Evolutionary conservation across 2,888 invertebrate species (phyloP).

Genomic region (Smittia sp.): DNA sequence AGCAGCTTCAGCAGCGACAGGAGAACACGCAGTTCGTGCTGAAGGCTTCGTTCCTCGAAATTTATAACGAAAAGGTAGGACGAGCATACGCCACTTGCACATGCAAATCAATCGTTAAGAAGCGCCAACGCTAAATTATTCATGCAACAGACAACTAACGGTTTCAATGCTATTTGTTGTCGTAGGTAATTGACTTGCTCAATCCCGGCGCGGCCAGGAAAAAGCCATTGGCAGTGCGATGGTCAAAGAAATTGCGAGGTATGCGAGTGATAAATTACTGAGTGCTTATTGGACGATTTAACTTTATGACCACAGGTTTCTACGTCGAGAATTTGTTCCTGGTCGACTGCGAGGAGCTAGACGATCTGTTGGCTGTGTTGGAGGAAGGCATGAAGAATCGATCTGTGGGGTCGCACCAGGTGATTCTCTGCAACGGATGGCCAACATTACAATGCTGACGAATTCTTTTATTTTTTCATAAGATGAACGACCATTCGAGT

Average conservation of each 20-base stretch:
- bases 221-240: conserved; percentile 83
- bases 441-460: too few species aligned
- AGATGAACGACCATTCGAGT: conserved; percentile 90
- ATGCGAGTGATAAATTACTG: neutral
- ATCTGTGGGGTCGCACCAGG: conserved; percentile 84
- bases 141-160: conserved; percentile 18
- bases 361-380: conserved; percentile 86
- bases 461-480: too few species aligned
- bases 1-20: conserved; percentile 71
- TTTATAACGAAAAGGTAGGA: conserved; percentile 91
- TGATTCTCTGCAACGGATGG: too few species aligned
- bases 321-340: conserved; percentile 96
- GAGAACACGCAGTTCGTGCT: conserved; percentile 74
- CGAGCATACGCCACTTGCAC: neutral
- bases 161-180: conserved; percentile 42
- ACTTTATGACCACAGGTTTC: conserved; percentile 58
- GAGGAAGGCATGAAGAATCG: conserved; percentile 94
- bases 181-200: conserved; percentile 86
- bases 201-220: conserved; percentile 77
- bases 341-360: conserved; percentile 89
- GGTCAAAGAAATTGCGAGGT: conserved; percentile 86
- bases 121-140: neutral
- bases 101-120: conserved; percentile 28
- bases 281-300: neutral
- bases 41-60: conserved; percentile 91